Conservation (phyloP, 1,140 invertebrate species). For the Oreohelix idahoensis region DNA sequence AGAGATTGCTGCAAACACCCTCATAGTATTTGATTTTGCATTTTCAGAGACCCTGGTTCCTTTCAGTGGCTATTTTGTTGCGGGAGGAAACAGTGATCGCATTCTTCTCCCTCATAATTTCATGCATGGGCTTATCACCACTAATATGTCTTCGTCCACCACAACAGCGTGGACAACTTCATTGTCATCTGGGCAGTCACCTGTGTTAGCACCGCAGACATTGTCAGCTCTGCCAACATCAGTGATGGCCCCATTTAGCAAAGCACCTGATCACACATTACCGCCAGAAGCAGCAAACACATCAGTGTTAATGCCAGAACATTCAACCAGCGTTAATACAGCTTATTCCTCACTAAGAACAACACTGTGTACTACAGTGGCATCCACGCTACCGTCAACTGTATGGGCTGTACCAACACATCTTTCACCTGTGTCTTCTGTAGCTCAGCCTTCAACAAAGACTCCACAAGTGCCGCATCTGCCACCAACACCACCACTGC, state of each 20-base stretch:
- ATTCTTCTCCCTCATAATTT: slow-evolving; percentile 27
- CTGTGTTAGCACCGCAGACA: not conserved
- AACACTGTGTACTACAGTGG: not conserved
- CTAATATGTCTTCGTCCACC: not conserved
- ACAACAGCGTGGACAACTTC: not conserved
- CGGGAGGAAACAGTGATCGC: not conserved
- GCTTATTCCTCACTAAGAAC: not conserved
- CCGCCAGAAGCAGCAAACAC: not conserved
- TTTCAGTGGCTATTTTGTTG: slow-evolving; percentile 19
- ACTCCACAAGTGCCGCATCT: not conserved
- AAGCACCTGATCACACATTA: not conserved
- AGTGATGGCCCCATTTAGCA: not conserved
- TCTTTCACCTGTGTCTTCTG: not conserved
- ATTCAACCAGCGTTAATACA: no score
- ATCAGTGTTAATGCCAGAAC: not conserved
- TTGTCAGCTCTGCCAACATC: not conserved
- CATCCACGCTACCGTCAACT: not conserved
- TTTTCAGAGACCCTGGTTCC: slow-evolving; percentile 34
- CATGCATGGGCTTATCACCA: not conserved
- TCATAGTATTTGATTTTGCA: no score
- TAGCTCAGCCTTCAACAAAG: not conserved
- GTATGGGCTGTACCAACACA: not conserved
- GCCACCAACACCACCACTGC: not conserved
- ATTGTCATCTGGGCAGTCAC: not conserved
- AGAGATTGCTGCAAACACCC: no score